These are phyloP conservation scores for Amphiprion clarkii DNA, from an alignment of 2,797 vertebrate species.

Conservation along the genomic window DNA sequence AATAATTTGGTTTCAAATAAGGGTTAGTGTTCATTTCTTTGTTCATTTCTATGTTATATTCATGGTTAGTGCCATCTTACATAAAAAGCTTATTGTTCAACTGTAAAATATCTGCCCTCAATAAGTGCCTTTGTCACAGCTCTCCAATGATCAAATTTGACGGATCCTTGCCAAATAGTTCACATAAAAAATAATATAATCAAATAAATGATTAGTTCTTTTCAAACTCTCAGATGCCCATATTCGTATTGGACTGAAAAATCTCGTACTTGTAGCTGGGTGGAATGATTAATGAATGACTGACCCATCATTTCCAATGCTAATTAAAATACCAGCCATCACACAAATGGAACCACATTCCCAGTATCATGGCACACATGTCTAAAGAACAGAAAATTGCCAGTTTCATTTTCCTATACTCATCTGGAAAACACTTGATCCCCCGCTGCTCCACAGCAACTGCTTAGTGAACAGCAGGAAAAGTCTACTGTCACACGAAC, in stretches of 20 bases:
- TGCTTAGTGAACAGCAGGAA: conserved; percentile 18
- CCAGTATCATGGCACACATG: background rate
- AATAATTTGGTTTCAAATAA: background rate
- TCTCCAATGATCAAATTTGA: background rate
- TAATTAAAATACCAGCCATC: conserved; percentile 4
- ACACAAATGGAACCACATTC: background rate
- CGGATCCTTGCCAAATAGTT: background rate
- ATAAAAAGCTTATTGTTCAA: background rate
- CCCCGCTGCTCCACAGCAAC: conserved; percentile 18
- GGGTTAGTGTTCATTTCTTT: background rate
- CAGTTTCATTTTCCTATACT: conserved; percentile 4
- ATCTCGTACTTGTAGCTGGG: background rate
- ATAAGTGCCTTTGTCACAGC: background rate
- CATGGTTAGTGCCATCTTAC: background rate
- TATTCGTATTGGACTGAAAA: background rate
- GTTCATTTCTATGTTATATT: background rate
- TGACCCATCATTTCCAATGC: background rate
- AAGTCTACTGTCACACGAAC: background rate
- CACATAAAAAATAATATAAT: background rate
- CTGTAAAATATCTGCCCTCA: conserved; percentile 9
- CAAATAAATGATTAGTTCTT: background rate
- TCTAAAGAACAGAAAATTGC: conserved; percentile 1
- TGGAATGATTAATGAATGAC: conserved; percentile 13
- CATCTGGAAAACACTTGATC: conserved; percentile 37
- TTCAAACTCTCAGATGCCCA: background rate